A percentile compares a stretch with the other conserved stretches of the same genome.
Evolutionary conservation across 23 tunicate species (phyloP).

Genomic region (Trididemnum miniatum): DNA sequence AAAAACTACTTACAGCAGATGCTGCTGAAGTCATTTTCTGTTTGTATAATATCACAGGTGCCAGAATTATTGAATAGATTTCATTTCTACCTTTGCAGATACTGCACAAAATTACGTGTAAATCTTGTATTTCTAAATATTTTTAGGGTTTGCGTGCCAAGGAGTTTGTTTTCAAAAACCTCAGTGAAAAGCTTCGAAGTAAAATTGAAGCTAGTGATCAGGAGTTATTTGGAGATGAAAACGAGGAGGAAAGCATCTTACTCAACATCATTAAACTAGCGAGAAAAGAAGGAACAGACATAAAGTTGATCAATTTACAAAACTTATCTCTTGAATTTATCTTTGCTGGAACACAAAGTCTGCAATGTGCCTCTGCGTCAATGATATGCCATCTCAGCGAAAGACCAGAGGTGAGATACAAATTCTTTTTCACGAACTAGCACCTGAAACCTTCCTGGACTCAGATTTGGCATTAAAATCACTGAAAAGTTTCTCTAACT

Average conservation of each 20-base stretch:
- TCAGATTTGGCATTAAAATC: too few relatives aligned
- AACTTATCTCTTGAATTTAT: slow-evolving; percentile 85
- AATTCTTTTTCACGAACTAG: slow-evolving; percentile 33
- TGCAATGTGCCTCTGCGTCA: slow-evolving; percentile 71
- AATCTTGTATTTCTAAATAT: too few relatives aligned
- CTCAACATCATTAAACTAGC: slow-evolving; percentile 87
- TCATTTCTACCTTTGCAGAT: too few relatives aligned
- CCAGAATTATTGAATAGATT: too few relatives aligned
- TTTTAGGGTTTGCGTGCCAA: slow-evolving; percentile 76
- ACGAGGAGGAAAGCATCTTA: slow-evolving; percentile 59
- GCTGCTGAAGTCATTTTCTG: too few relatives aligned
- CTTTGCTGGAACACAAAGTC: slow-evolving; percentile 96
- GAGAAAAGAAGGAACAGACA: slow-evolving; percentile 54
- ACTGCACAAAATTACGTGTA: too few relatives aligned
- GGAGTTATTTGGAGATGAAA: slow-evolving; percentile 25
- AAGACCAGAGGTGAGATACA: slow-evolving; percentile 58
- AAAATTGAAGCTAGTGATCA: slow-evolving; percentile 62
- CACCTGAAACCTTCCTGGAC: not conserved
- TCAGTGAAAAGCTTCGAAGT: slow-evolving; percentile 50
- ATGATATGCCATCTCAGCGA: slow-evolving; percentile 74
- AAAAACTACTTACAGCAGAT: too few relatives aligned
- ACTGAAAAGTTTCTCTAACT: too few relatives aligned
- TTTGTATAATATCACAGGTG: too few relatives aligned
- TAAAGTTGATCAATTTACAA: slow-evolving; percentile 74
- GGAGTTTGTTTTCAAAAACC: slow-evolving; percentile 67